Evolutionary conservation across 2,113 vertebrate species (phyloP), one percentile per base, ranked within the genome.

Genomic region (Stomatorhinus ivindoensis): DNA sequence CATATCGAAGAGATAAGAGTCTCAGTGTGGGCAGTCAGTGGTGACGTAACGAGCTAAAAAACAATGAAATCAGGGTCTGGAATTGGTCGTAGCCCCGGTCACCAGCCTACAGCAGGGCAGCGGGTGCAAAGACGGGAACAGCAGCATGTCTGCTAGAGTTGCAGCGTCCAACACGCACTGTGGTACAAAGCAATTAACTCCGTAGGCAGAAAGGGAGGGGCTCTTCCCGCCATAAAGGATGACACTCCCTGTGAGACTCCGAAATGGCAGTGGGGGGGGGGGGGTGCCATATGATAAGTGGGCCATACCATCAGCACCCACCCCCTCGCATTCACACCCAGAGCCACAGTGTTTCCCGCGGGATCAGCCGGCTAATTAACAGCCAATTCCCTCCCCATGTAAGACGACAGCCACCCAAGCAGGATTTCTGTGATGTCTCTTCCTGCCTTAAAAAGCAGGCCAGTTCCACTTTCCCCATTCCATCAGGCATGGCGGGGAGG

Each of bases 341-440:
- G 31, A 27, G 55, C 85, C n/a, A 1, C 47, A 9, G 27, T 8
- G 50, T 39, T 2, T 87, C 85, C 85, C 50, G 17, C 11, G 85
- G 35, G 85, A 50, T 55, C 50, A 35, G 85, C 85, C 13, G 31
- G 50, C 85, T 87, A 87, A 87, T 87, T 87, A 87, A 87, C 85
- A 87, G 27, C 85, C 24, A 55, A 55, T 87, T 50, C 83, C 83
- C 44, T 86, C 83, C 35, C 85, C 50, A 35, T 51, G 85, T 48
- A 86, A 86, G 85, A 46, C 48, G 48, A n/a, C 85, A 53, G 48
- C 27, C 85, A 53, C 85, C 85, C 85, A 35, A 53, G 85, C 50
- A 53, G 85, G 73, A 31, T 55, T 21, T 87, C 85, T 35, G 31
- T 39, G 50, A 50, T 13, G 31, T 87, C n/a, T 31, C 17, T 27